A percentile compares a stretch with the other conserved stretches of the same genome.
Conservation (phyloP, 2,113 vertebrate genomes). For the Pituophis catenifer region DNA sequence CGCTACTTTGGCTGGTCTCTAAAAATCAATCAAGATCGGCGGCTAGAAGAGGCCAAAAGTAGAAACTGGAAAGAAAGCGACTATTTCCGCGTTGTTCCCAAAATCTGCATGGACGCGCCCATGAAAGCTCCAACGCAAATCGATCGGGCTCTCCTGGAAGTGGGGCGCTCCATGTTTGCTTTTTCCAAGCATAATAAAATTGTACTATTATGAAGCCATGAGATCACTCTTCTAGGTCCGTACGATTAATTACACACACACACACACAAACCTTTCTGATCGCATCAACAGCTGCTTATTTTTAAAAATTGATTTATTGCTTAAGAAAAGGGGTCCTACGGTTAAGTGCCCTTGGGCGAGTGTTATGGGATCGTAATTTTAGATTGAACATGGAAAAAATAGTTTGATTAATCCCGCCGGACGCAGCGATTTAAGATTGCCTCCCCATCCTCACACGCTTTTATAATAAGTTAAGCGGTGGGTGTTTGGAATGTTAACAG, state of each 20-base stretch:
- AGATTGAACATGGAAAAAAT: too few relatives aligned
- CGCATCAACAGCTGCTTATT: not conserved
- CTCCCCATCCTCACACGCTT: too few relatives aligned
- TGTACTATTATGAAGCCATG: not conserved
- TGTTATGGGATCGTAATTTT: not conserved
- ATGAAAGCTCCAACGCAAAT: not conserved
- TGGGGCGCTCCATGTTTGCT: not conserved
- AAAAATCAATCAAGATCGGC: not conserved
- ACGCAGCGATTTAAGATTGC: not conserved
- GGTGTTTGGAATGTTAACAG: not conserved
- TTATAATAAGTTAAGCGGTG: not conserved
- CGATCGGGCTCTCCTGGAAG: not conserved
- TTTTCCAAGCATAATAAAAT: not conserved
- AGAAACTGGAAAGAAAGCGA: not conserved
- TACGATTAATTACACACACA: too few relatives aligned
- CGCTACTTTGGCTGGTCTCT: not conserved
- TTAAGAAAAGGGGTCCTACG: not conserved
- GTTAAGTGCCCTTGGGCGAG: not conserved
- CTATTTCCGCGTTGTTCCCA: not conserved
- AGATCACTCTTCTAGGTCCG: not conserved
- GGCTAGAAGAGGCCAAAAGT: not conserved
- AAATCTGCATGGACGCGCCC: not conserved
- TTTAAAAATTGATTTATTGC: not conserved
- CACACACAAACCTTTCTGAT: not conserved
- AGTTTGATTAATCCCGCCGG: not conserved